phyloP scores from a whole-genome alignment of 1,140 invertebrate genomes.

The Leptopilina clavipes region DNA sequence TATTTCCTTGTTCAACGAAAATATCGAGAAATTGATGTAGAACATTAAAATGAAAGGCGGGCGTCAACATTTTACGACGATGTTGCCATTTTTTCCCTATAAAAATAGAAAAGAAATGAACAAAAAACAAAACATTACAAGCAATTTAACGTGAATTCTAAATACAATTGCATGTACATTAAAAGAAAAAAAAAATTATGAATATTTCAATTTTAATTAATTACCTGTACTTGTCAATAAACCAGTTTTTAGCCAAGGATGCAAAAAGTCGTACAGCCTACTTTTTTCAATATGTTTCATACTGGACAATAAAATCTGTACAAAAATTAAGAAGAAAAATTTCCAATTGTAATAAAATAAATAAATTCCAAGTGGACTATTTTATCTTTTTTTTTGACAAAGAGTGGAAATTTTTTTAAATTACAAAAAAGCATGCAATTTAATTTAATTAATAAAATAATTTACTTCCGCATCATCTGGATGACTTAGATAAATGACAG shows the following conservation, averaged over 20 bases:
- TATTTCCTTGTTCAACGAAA: slow-evolving; percentile 18
- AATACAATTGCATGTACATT: too few species aligned
- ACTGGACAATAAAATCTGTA: slow-evolving; percentile 38
- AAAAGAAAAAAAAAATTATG: too few species aligned
- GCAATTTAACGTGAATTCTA: too few species aligned
- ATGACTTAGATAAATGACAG: not conserved
- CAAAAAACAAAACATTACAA: too few species aligned
- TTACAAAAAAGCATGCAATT: too few species aligned
- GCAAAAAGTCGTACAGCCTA: slow-evolving; percentile 38
- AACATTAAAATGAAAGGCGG: not conserved
- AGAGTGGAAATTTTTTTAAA: not conserved
- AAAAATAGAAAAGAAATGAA: not conserved
- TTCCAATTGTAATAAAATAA: too few species aligned
- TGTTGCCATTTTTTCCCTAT: not conserved
- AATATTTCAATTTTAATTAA: slow-evolving; percentile 7
- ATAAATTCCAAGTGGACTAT: too few species aligned
- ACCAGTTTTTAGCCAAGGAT: slow-evolving; percentile 42
- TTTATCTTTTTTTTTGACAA: too few species aligned
- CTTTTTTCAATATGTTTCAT: slow-evolving; percentile 46
- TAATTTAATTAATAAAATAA: slow-evolving; percentile 9
- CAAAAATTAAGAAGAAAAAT: too few species aligned
- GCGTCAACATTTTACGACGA: slow-evolving; percentile 22
- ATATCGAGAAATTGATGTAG: slow-evolving; percentile 18
- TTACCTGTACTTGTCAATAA: slow-evolving; percentile 45
- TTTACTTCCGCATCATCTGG: slow-evolving; percentile 6